Evolutionary conservation across 2,797 vertebrate species (phyloP).

Genomic region (Anomalospiza imberbis): DNA sequence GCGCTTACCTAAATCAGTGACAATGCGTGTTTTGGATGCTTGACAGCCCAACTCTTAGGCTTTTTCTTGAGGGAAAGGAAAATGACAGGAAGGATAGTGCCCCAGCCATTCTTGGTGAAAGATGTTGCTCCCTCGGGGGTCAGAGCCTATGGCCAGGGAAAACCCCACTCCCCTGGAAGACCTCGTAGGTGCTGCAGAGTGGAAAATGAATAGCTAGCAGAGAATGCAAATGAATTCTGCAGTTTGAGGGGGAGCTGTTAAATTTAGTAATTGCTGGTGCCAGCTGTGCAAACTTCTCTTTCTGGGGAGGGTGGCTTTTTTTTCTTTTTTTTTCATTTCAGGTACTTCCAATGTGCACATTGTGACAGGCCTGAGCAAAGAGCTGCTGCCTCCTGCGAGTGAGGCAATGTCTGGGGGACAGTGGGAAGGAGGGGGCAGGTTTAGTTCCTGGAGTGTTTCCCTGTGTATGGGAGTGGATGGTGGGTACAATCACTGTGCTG

Average conservation of each 20-base stretch:
- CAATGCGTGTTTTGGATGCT: neutral
- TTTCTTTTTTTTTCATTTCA: neutral
- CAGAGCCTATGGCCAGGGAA: neutral
- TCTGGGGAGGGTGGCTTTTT: neutral
- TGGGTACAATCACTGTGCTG: slow-evolving; percentile 32
- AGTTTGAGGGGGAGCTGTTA: neutral
- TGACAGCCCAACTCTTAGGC: neutral
- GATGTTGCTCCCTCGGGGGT: neutral
- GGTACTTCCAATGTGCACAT: slow-evolving; percentile 2
- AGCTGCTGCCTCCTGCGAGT: slow-evolving; percentile 53
- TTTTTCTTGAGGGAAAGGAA: neutral
- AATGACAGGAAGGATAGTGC: neutral
- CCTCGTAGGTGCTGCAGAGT: neutral
- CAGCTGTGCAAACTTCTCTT: slow-evolving; percentile 20
- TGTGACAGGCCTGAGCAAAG: slow-evolving; percentile 58
- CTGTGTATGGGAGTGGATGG: neutral
- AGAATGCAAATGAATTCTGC: neutral
- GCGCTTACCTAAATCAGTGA: neutral
- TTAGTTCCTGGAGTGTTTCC: neutral
- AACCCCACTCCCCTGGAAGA: neutral
- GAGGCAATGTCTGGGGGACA: neutral
- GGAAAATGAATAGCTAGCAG: neutral
- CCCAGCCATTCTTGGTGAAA: neutral
- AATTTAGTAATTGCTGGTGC: slow-evolving; percentile 55
- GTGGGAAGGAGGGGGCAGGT: neutral